Evolutionary conservation across 2,888 invertebrate genomes (phyloP).

Genomic region (Melieria crassipennis): DNA sequence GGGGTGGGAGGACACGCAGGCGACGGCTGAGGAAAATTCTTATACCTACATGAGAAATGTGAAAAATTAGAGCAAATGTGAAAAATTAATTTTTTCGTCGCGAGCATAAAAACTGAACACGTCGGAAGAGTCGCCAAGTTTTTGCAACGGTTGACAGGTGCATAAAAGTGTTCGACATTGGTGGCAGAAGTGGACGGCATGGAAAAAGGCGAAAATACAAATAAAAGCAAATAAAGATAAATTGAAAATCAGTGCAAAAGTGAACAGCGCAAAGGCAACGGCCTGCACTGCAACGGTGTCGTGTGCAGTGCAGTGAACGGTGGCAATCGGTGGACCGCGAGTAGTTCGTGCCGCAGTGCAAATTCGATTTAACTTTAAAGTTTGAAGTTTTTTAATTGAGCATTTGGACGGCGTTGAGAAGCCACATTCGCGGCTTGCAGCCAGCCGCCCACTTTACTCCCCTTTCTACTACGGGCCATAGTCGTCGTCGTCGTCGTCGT

Average conservation of each 20-base stretch:
- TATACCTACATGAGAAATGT: constrained; percentile 50
- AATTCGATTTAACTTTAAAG: constrained; percentile 9
- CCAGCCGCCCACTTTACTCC: neutral
- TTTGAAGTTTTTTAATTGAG: neutral
- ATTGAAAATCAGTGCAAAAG: neutral
- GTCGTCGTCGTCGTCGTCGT: constrained; percentile 14
- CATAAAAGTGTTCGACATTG: neutral
- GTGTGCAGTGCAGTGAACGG: neutral
- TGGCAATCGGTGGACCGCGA: too few species aligned
- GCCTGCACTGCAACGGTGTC: neutral
- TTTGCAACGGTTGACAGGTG: neutral
- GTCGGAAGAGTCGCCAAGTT: neutral
- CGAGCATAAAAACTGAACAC: constrained; percentile 3
- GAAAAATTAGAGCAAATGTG: constrained; percentile 48
- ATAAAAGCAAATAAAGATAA: neutral
- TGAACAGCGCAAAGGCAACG: neutral
- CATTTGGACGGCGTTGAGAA: neutral
- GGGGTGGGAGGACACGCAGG: constrained; percentile 44
- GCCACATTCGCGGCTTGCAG: neutral
- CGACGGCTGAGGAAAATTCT: constrained; percentile 47
- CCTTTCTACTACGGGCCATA: neutral
- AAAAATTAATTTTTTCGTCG: constrained; percentile 39
- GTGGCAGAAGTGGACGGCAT: neutral
- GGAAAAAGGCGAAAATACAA: neutral
- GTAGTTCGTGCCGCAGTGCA: neutral